phyloP scores from a whole-genome alignment of 2,888 invertebrate genomes.

The Subacronicta megacephala region DNA sequence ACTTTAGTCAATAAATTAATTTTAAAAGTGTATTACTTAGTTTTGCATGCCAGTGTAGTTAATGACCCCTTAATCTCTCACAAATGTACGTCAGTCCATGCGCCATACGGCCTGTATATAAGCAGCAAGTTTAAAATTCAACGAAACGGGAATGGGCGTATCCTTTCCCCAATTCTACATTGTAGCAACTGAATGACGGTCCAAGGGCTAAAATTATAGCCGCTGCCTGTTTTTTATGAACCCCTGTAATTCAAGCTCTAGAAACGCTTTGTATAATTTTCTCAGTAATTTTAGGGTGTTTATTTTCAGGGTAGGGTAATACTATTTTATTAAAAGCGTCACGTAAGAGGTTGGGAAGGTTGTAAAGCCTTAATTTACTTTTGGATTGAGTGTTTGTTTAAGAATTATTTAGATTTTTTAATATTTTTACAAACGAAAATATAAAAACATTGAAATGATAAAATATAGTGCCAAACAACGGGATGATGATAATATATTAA shows the following conservation, averaged over 20 bases:
- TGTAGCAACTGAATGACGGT: slow-evolving; percentile 15
- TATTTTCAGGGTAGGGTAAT: not conserved
- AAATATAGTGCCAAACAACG: no score
- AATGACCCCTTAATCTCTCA: no score
- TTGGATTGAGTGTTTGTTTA: not conserved
- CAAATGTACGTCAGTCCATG: no score
- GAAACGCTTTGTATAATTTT: slow-evolving; percentile 11
- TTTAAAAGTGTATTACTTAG: no score
- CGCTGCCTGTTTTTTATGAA: slow-evolving; percentile 28
- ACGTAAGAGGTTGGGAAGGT: not conserved
- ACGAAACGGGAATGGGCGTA: slow-evolving; percentile 1
- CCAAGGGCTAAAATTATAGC: slow-evolving; percentile 23
- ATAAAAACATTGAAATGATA: no score
- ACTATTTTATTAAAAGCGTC: not conserved
- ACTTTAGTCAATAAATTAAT: no score
- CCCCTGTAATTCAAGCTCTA: slow-evolving; percentile 14
- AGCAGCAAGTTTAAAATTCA: no score
- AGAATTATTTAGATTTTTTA: no score
- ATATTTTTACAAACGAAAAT: no score
- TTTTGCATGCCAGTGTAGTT: no score
- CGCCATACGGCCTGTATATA: no score
- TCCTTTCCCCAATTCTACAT: slow-evolving; percentile 3
- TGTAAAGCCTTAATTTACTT: not conserved
- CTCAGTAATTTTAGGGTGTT: not conserved
- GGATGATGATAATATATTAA: no score